Evolutionary conservation across 2,888 invertebrate species (phyloP).

Genomic region (Drosophila stalkeri): DNA sequence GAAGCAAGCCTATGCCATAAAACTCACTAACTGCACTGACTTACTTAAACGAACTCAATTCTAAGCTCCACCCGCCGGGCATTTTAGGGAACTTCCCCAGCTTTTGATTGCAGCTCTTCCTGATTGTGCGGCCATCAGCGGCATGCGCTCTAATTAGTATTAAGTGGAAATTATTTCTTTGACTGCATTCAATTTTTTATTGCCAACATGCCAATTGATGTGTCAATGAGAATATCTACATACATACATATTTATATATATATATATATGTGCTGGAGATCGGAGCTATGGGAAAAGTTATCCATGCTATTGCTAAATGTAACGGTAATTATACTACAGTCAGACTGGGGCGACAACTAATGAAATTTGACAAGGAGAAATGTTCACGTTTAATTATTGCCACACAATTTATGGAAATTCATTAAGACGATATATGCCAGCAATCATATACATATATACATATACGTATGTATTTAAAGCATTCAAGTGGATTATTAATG

Average conservation of each 20-base stretch:
- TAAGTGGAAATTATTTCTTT: conserved; percentile 79
- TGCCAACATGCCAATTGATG: conserved; percentile 61
- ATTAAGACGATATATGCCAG: conserved; percentile 59
- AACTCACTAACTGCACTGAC: conserved; percentile 77
- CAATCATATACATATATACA: conserved; percentile 11
- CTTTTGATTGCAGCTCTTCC: conserved; percentile 3
- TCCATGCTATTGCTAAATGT: conserved; percentile 25
- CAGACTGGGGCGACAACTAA: conserved; percentile 45
- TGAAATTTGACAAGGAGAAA: conserved; percentile 63
- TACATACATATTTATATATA: background rate
- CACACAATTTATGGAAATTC: conserved; percentile 74
- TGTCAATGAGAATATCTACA: conserved; percentile 41
- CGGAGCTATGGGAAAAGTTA: conserved; percentile 43
- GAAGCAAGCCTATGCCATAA: conserved; percentile 75
- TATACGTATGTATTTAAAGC: background rate
- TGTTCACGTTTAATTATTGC: conserved; percentile 73
- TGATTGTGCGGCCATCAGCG: conserved; percentile 55
- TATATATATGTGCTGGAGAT: background rate
- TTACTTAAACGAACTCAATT: conserved; percentile 69
- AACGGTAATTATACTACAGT: conserved; percentile 62
- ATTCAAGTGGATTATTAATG: conserved; percentile 38
- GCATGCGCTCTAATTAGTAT: conserved; percentile 73
- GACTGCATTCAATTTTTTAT: conserved; percentile 63
- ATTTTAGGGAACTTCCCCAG: background rate
- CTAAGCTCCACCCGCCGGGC: conserved; percentile 9